phyloP scores from a whole-genome alignment of 2,797 vertebrate species.

The Strix occidentalis region DNA sequence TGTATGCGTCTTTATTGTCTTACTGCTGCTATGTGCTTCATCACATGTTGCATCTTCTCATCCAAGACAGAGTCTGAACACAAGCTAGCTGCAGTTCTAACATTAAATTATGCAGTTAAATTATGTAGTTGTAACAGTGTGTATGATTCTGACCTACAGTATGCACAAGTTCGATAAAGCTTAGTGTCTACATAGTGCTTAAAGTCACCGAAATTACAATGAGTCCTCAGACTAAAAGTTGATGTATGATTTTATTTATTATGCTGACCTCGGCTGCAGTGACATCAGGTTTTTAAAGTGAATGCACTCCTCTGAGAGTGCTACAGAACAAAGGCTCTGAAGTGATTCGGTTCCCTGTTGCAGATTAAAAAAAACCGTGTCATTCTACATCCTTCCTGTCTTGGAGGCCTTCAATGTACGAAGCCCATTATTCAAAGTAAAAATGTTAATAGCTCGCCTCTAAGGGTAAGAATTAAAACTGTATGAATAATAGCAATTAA shows the following conservation, averaged over 20 bases:
- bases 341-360: background rate
- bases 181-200: background rate
- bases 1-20: background rate
- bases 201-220: background rate
- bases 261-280: background rate
- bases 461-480: background rate
- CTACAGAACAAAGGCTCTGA: background rate
- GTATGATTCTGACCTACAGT: background rate
- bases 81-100: background rate
- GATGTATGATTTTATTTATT: background rate
- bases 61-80: background rate
- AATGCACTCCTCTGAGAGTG: background rate
- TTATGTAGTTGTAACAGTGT: background rate
- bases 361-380: background rate
- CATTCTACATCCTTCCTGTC: background rate
- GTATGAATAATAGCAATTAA: background rate
- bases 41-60: background rate
- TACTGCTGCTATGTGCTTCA: background rate
- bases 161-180: background rate
- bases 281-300: background rate
- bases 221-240: background rate
- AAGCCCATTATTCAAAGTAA: background rate
- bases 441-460: background rate
- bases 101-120: too few relatives aligned
- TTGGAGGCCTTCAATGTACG: background rate